Base-by-base conservation (phyloP, 2,113 vertebrate species). In the Bothrops jararaca region DNA sequence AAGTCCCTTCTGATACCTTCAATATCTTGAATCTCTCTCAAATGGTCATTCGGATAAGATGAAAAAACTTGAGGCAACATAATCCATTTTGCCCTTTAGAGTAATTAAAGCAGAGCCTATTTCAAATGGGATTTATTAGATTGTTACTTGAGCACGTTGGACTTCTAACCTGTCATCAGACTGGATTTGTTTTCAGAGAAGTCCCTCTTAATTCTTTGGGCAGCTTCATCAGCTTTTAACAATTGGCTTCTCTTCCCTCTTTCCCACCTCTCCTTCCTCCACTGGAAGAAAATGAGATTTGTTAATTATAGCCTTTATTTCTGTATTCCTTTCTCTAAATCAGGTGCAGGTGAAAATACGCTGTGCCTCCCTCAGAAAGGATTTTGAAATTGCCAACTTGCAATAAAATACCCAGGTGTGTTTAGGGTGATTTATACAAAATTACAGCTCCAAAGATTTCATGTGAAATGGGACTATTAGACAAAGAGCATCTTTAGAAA, bases 131-230 rank as follows among this genome's bases (percentile, higher is more conserved):
- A 85, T 89, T 92, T 89, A 54, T 57, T 89, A 85, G 2, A 89
- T 85, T 29, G 42, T 58, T 89, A 92, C 87, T 92, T 92, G 87
- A 89, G 57, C 91, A 92, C 64, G 39, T 89, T 89, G 91, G 60
- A 64, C 15, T 89, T 85, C 87, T 89, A 92, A 85, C 42, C 42
- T 92, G 87, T 92, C 52, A 89, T 89, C 88, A 34, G 89, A 22
- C 20, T 89, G 52, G 34, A 92, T 85, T 89, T 42, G 24, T 85
- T 89, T 80, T 89, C 50, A 34, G 64, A 92, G 12, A 89, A 92
- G 87, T 85, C 85, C 88, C 20, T 89, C 24, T 86, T 64, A 92
- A 69, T 92, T 34, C 60, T 39, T 45, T 24, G 60, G 80, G 48
- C 39, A 85, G 52, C 52, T 89, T n/a, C 74, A 54, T 34, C 39